phyloP scores from a whole-genome alignment of 2,888 invertebrate genomes.

The Megaustenia siamemsis region DNA sequence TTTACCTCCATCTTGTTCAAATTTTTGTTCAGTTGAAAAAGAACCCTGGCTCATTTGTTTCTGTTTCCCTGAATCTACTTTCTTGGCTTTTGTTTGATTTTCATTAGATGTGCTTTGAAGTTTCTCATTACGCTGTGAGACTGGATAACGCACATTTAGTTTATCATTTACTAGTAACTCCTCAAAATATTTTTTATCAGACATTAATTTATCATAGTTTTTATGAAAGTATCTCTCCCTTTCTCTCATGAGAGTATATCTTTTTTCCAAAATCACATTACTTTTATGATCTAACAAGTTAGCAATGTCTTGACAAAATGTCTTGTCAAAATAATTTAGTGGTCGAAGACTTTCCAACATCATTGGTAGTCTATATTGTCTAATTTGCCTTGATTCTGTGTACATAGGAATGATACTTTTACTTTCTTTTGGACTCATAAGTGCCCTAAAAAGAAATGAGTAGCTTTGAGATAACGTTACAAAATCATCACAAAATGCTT shows the following conservation, averaged over 20 bases:
- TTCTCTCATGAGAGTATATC: too few species aligned
- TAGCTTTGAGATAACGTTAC: not conserved
- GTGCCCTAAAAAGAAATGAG: not conserved
- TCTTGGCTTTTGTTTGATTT: too few species aligned
- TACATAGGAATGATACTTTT: not conserved
- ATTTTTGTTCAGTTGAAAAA: too few species aligned
- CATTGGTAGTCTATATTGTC: not conserved
- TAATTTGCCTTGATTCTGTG: not conserved
- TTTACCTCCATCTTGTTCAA: too few species aligned
- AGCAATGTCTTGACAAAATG: not conserved
- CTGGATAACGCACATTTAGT: too few species aligned
- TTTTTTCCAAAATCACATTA: not conserved
- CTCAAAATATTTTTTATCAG: constrained; percentile 65
- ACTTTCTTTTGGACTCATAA: not conserved
- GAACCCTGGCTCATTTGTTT: too few species aligned
- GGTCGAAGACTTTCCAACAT: not conserved
- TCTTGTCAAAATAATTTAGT: not conserved
- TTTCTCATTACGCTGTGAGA: too few species aligned
- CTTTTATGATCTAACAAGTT: not conserved
- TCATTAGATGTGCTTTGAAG: too few species aligned
- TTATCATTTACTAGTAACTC: constrained; percentile 59
- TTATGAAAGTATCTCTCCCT: too few species aligned
- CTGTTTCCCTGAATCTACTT: too few species aligned
- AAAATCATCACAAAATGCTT: not conserved
- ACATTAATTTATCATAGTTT: too few species aligned